Percentiles rank a stretch among this genome's conserved stretches.
phyloP scores from a whole-genome alignment of 1,140 invertebrate species.

The Drosophila takahashii region DNA sequence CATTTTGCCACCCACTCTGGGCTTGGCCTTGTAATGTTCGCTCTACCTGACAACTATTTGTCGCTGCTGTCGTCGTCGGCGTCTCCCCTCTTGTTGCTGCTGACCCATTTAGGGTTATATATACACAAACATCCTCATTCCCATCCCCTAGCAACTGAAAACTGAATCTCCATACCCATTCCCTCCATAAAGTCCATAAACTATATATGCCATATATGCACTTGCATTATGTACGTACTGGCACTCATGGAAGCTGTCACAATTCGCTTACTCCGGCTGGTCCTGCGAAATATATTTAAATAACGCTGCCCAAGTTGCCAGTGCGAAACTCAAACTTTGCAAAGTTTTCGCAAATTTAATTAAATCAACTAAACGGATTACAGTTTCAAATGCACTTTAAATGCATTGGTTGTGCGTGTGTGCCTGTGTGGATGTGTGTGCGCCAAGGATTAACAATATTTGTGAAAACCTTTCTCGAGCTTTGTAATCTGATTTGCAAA shows the following conservation, averaged over 20 bases:
- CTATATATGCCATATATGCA: constrained; percentile 16
- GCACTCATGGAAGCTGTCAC: constrained; percentile 6
- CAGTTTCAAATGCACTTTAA: neutral
- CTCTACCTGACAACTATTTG: constrained; percentile 71
- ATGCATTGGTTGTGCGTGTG: neutral
- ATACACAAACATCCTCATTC: constrained; percentile 16
- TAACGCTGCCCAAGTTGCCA: constrained; percentile 3
- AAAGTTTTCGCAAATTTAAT: constrained; percentile 4
- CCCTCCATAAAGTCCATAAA: neutral
- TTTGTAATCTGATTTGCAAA: neutral
- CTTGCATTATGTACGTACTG: constrained; percentile 8
- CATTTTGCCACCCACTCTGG: neutral
- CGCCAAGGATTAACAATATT: neutral
- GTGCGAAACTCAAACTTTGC: neutral
- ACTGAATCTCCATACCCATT: no score
- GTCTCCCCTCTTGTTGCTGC: constrained; percentile 18
- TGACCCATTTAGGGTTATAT: constrained; percentile 66
- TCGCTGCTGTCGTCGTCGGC: constrained; percentile 38
- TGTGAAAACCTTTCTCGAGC: neutral
- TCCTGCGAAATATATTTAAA: constrained; percentile 12
- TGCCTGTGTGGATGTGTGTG: no score
- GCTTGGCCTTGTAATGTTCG: constrained; percentile 56
- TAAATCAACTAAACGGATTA: constrained; percentile 10
- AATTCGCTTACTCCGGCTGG: neutral
- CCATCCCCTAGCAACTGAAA: no score